phyloP scores from a whole-genome alignment of 2,113 vertebrate species.

The Otis tarda region DNA sequence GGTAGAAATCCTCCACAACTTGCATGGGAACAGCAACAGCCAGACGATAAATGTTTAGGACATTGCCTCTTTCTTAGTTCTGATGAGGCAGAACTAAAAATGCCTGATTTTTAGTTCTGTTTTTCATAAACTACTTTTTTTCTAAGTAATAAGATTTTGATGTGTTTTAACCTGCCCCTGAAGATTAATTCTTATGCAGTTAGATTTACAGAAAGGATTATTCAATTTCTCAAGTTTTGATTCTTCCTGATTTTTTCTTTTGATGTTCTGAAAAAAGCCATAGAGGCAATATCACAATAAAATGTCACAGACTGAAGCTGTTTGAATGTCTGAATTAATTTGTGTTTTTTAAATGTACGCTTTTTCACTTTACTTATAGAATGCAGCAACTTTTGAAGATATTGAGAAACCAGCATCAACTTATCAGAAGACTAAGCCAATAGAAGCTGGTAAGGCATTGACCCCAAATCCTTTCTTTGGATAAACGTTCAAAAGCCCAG shows the following conservation, averaged over 20 bases:
- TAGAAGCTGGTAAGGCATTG: slow-evolving; percentile 85
- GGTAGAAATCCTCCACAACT: background rate
- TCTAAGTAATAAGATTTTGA: background rate
- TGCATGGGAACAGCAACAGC: background rate
- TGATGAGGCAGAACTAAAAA: background rate
- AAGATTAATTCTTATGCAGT: background rate
- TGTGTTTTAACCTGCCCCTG: background rate
- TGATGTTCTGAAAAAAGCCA: background rate
- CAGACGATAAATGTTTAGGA: background rate
- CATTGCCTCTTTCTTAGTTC: background rate
- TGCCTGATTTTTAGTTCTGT: background rate
- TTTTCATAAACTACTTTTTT: background rate
- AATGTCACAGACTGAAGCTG: background rate
- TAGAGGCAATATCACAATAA: background rate
- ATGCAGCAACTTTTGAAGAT: slow-evolving; percentile 90
- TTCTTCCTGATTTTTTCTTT: background rate
- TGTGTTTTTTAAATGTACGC: background rate
- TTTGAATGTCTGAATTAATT: background rate
- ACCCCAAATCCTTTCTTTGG: background rate
- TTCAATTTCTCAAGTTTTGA: background rate
- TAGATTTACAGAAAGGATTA: background rate
- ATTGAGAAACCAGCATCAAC: slow-evolving; percentile 80
- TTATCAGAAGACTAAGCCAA: slow-evolving; percentile 91
- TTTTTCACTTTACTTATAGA: slow-evolving; percentile 67
- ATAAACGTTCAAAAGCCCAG: background rate